Evolutionary conservation across 2,113 vertebrate genomes (phyloP), one percentile per base, ranked within the genome.

Genomic region (Lanius collurio): DNA sequence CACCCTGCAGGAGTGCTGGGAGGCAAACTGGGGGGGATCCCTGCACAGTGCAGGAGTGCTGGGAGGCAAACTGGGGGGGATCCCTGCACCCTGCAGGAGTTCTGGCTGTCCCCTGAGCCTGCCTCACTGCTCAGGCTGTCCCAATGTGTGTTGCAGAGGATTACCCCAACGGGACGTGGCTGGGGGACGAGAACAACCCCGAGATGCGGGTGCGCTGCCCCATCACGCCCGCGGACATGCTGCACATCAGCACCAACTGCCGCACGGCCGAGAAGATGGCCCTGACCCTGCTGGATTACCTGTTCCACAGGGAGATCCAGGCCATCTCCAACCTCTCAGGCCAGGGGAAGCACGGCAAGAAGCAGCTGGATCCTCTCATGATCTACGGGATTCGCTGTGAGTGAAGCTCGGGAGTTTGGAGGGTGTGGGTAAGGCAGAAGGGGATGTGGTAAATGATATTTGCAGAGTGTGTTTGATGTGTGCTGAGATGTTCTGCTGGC

Each of bases 241-340:
- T 99, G 73, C 99, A 99, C 93, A 99, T 99, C 97, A 99, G 98
- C 97, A 99, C 99, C 42, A 99, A 99, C 97, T 99, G 99, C 94
- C 99, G 99, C 78, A 99, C 99, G 0, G 99, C 99, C 0, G 99
- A 99, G 98, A 99, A 99, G 97, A 99, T 99, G 99, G 99, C 99
- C 0, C 97, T 99, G 47, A 99, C 99, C 0, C 97, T 99, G 90
- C 97, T 99, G 30, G 99, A 99, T 92, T 99, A 99, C 94, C 98
- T 99, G 41, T 99, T 99, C 91, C 99, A 99, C 91, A 98, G 99
- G 1, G 99, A 99, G 96, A 98, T 99, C 89, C 99, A 99, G 96
- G 99, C 99, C 13, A 99, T 99, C 95, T 99, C 99, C 94, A 99
- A 99, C 97, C 99, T 99, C 18, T 99, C 99, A 0, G 99, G 99